Percentiles rank a stretch among this genome's conserved stretches.
Conservation (phyloP, 2,797 vertebrate species). For the Forpus xanthops region DNA sequence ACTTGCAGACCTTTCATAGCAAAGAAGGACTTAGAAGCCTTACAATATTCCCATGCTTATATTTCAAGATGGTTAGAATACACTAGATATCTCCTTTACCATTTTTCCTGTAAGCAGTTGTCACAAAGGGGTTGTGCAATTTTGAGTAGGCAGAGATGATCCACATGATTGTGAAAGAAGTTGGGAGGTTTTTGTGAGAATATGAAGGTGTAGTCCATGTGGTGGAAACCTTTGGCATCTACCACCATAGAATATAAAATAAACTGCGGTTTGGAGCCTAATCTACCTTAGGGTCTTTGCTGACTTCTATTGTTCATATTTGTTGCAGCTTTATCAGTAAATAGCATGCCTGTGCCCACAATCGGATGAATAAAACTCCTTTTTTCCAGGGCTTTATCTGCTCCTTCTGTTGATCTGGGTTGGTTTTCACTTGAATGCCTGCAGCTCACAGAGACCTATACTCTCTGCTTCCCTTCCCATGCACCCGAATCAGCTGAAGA, state of each 20-base stretch:
- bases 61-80: background rate
- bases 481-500: background rate
- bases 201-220: constrained; percentile 1
- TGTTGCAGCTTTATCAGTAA: background rate
- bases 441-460: background rate
- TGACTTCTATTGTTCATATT: background rate
- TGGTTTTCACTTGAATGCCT: background rate
- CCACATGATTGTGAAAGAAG: background rate
- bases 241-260: background rate
- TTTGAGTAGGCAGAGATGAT: constrained; percentile 6
- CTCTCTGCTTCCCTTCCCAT: background rate
- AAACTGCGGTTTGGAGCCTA: background rate
- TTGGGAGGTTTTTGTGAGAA: background rate
- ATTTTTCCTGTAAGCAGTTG: constrained; percentile 25
- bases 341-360: background rate
- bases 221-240: background rate
- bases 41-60: background rate
- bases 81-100: background rate
- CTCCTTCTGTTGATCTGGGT: background rate
- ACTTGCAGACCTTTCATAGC: constrained; percentile 5
- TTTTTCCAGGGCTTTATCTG: constrained; percentile 8
- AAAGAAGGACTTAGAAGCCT: background rate
- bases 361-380: background rate
- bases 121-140: constrained; percentile 28
- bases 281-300: background rate